A percentile compares a stretch with the other conserved stretches of the same genome.
Evolutionary conservation across 2,113 vertebrate genomes (phyloP).

Genomic region (Genyomyrus donnyi): DNA sequence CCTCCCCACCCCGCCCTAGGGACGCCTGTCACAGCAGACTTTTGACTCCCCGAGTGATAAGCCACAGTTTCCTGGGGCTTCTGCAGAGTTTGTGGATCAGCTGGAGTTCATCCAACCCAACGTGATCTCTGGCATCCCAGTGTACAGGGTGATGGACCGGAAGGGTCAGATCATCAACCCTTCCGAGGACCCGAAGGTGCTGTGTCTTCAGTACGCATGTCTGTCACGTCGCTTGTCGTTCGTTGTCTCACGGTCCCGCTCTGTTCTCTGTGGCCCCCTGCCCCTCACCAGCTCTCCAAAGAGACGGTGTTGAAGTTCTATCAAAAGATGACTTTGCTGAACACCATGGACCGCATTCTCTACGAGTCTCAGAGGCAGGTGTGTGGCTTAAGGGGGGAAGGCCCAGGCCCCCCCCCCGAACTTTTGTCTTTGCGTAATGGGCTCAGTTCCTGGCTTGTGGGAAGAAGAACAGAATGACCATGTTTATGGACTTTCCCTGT

Average conservation of each 20-base stretch:
- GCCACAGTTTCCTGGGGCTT: constrained; percentile 86
- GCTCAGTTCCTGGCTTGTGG: neutral
- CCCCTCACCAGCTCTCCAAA: constrained; percentile 67
- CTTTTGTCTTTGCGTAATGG: neutral
- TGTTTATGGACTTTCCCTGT: neutral
- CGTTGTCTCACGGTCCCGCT: neutral
- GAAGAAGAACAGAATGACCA: neutral
- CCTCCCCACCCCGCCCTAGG: constrained; percentile 36
- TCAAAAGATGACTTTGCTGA: constrained; percentile 87
- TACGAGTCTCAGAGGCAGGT: constrained; percentile 95
- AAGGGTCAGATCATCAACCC: constrained; percentile 84
- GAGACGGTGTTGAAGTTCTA: constrained; percentile 86
- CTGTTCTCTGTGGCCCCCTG: neutral
- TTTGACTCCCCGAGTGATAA: constrained; percentile 68
- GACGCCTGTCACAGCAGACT: constrained; percentile 50
- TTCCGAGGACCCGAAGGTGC: constrained; percentile 78
- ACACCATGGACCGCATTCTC: constrained; percentile 93
- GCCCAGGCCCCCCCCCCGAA: too few species aligned
- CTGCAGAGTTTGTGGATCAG: constrained; percentile 74
- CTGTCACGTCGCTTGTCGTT: too few species aligned
- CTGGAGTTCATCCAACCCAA: constrained; percentile 90
- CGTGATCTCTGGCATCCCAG: constrained; percentile 84
- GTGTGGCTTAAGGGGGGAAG: neutral
- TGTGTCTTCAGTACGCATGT: neutral
- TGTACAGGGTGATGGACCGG: constrained; percentile 89